These are phyloP conservation scores for Sinocyclocheilus anshuiensis DNA, from an alignment of 2,113 vertebrate species.

Conservation along the genomic window DNA sequence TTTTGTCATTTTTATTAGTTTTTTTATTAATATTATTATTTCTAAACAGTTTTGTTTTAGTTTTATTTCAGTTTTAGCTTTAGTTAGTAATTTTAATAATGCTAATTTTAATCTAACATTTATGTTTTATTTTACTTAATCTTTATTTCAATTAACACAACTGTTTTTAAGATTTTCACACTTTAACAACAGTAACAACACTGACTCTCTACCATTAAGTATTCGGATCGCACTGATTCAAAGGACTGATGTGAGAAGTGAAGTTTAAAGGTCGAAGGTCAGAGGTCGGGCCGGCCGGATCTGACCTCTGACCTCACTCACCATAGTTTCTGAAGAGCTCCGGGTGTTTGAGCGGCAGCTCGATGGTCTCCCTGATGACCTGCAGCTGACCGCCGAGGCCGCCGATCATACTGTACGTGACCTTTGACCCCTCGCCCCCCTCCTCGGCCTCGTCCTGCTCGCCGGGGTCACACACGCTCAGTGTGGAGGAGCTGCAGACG, in stretches of 20 bases:
- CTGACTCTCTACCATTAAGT: no score
- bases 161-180: no score
- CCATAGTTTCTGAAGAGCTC: slow-evolving; percentile 88
- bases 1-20: background rate
- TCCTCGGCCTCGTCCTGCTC: slow-evolving; percentile 30
- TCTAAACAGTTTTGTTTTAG: no score
- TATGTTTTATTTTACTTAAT: no score
- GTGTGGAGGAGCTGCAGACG: slow-evolving; percentile 78
- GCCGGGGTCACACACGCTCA: slow-evolving; percentile 69
- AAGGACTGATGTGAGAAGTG: no score
- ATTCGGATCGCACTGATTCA: no score
- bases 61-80: background rate
- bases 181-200: no score
- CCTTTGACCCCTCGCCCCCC: slow-evolving; percentile 63
- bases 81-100: background rate
- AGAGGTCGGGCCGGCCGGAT: background rate
- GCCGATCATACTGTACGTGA: slow-evolving; percentile 92
- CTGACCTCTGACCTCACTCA: slow-evolving; percentile 64
- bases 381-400: slow-evolving; percentile 85
- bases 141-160: no score
- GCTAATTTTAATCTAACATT: no score
- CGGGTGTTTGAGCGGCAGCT: slow-evolving; percentile 89
- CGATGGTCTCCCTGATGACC: slow-evolving; percentile 87
- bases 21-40: background rate
- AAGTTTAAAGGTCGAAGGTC: no score